Conservation (phyloP, 2,888 invertebrate genomes). For the Trissolcus japonicus region DNA sequence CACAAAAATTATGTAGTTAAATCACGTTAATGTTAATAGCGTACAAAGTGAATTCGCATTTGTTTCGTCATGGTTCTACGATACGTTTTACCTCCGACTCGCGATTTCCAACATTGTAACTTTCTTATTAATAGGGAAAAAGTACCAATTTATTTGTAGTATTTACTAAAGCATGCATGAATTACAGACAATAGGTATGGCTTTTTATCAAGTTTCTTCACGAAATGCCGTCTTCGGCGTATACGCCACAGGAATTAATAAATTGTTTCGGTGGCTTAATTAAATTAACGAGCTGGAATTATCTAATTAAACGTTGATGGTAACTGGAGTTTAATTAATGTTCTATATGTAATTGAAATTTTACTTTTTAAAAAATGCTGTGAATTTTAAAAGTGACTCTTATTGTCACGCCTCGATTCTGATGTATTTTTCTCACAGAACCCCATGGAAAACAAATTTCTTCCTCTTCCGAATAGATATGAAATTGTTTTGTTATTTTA, state of each 20-base stretch:
- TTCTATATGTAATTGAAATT: constrained; percentile 18
- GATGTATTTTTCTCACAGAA: too few relatives aligned
- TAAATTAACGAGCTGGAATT: constrained; percentile 43
- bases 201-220: constrained; percentile 32
- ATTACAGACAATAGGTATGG: constrained; percentile 26
- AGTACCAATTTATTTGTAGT: constrained; percentile 22
- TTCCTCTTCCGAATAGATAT: too few relatives aligned
- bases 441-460: too few relatives aligned
- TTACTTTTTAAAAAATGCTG: constrained; percentile 31
- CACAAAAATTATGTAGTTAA: constrained; percentile 30
- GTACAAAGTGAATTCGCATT: constrained; percentile 21
- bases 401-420: constrained; percentile 3
- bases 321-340: constrained; percentile 35
- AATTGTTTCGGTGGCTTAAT: constrained; percentile 40
- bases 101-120: too few relatives aligned
- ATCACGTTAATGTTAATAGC: constrained; percentile 22
- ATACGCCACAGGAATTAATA: constrained; percentile 36
- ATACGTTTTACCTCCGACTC: too few relatives aligned
- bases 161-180: constrained; percentile 20
- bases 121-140: neutral
- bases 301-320: constrained; percentile 45
- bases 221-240: constrained; percentile 14
- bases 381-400: constrained; percentile 19
- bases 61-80: neutral
- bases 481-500: too few relatives aligned